Evolutionary conservation across 2,797 vertebrate species (phyloP).

Genomic region (Pipistrellus pipistrellus): DNA sequence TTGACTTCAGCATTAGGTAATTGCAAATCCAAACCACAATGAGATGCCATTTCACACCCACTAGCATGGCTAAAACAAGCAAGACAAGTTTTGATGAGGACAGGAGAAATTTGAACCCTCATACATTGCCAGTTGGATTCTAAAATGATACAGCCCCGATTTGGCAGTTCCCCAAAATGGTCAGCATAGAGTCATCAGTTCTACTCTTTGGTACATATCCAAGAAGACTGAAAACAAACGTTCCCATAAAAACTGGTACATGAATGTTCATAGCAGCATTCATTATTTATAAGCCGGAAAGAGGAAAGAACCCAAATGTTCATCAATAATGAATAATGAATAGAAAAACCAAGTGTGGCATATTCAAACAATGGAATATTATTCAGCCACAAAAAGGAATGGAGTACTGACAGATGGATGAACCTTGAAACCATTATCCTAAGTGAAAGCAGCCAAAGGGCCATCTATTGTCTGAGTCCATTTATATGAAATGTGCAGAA

Average conservation of each 20-base stretch:
- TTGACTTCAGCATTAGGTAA: background rate
- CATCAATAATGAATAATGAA: background rate
- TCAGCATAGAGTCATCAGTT: background rate
- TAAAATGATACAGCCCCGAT: background rate
- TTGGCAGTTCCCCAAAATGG: background rate
- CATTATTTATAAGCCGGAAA: background rate
- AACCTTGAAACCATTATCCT: constrained; percentile 31
- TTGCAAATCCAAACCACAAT: background rate
- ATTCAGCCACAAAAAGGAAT: background rate
- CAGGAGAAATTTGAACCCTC: background rate
- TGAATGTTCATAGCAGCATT: background rate
- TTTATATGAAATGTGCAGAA: constrained; percentile 35
- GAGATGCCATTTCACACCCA: background rate
- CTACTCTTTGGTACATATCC: background rate
- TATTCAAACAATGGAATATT: background rate
- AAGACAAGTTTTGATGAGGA: background rate
- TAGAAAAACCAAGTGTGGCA: background rate
- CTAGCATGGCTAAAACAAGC: background rate
- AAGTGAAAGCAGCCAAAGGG: constrained; percentile 18
- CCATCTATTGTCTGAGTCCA: background rate
- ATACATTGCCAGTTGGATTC: background rate
- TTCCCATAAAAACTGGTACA: background rate
- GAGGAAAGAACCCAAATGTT: background rate
- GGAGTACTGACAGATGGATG: background rate
- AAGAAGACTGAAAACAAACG: background rate